Conservation (phyloP, 1,140 invertebrate species). For the Bicyclus anynana region DNA sequence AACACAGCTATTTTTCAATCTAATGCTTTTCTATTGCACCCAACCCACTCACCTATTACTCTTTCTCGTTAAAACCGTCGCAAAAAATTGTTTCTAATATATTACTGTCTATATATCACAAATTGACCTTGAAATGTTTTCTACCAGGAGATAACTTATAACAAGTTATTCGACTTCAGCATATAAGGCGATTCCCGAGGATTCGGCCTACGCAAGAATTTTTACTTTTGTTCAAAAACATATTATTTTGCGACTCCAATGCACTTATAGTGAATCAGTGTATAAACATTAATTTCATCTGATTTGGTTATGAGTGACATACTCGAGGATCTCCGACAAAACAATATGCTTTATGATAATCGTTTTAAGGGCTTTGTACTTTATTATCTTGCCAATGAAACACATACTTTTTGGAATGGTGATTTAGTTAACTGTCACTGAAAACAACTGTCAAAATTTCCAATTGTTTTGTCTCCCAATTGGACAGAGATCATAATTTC, state of each 20-base stretch:
- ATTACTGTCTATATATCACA: constrained; percentile 8
- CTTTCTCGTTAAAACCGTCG: background rate
- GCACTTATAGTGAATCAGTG: constrained; percentile 21
- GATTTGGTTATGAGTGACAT: constrained; percentile 10
- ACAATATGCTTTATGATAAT: constrained; percentile 1
- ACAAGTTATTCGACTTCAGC: constrained; percentile 17
- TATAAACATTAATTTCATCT: constrained; percentile 15
- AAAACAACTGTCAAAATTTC: too few relatives aligned
- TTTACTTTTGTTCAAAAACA: constrained; percentile 13
- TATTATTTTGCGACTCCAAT: constrained; percentile 10
- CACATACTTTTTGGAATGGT: too few relatives aligned
- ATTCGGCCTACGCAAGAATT: constrained; percentile 20
- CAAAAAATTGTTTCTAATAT: background rate
- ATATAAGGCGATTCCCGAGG: constrained; percentile 19
- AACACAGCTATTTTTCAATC: background rate
- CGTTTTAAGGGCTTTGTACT: background rate
- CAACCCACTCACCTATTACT: background rate
- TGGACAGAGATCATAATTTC: too few relatives aligned
- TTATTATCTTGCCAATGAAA: background rate
- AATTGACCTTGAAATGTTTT: constrained; percentile 17
- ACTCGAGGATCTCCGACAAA: constrained; percentile 2
- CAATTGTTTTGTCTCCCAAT: too few relatives aligned
- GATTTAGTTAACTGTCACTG: too few relatives aligned
- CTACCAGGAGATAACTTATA: constrained; percentile 21
- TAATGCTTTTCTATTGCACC: background rate